phyloP scores from a whole-genome alignment of 2,797 vertebrate genomes.

The Caiman crocodilus region DNA sequence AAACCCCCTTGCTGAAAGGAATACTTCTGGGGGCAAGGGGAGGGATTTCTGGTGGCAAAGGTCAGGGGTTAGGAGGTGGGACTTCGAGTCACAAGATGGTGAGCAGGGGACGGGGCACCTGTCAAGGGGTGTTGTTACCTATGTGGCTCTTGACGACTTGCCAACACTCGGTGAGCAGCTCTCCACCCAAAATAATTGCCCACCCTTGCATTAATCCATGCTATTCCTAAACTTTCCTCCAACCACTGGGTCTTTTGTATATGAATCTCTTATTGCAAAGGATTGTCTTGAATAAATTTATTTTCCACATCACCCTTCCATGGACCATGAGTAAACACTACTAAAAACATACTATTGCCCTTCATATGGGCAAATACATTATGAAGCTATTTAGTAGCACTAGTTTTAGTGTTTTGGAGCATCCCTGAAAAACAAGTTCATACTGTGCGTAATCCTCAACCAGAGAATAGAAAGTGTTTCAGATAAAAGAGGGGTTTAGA shows the following conservation, averaged over 20 bases:
- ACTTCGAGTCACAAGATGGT: too few relatives aligned
- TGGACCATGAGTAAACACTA: not conserved
- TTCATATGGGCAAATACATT: fast-evolving
- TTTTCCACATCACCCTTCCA: not conserved
- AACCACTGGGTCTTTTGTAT: not conserved
- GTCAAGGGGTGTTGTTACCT: too few relatives aligned
- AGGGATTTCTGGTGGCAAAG: too few relatives aligned
- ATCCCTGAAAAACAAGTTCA: not conserved
- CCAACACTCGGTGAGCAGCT: too few relatives aligned
- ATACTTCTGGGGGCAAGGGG: too few relatives aligned
- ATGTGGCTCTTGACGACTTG: too few relatives aligned
- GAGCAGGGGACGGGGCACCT: too few relatives aligned
- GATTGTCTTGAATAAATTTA: fast-evolving
- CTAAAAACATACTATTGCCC: fast-evolving
- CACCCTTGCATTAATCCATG: too few relatives aligned
- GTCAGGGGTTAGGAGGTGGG: too few relatives aligned
- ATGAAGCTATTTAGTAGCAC: not conserved
- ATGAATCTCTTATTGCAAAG: fast-evolving
- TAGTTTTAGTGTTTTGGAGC: not conserved
- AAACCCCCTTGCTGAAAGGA: too few relatives aligned
- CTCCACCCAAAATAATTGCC: too few relatives aligned
- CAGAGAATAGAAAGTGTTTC: not conserved
- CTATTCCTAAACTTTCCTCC: not conserved
- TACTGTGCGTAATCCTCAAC: fast-evolving
- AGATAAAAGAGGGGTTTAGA: not conserved